Conservation (phyloP, 1,140 invertebrate genomes). For the Calosoma granatense region DNA sequence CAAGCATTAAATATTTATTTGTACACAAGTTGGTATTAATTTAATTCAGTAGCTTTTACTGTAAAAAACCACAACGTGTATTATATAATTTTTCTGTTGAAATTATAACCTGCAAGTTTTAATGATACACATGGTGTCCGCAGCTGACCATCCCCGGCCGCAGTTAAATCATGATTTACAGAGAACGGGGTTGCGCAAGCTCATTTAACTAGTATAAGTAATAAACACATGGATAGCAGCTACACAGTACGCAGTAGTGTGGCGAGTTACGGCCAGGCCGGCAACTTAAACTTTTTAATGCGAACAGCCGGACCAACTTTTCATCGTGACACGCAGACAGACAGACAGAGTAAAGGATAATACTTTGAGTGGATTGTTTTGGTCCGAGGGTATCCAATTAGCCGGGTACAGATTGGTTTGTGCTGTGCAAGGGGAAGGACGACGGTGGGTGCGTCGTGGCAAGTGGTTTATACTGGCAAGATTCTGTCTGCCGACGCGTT, state of each 20-base stretch:
- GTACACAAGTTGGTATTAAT: too few species aligned
- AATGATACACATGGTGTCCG: too few species aligned
- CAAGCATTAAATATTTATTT: too few species aligned
- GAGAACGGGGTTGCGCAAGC: too few species aligned
- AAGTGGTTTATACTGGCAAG: too few species aligned
- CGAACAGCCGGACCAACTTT: background rate
- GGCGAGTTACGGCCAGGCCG: too few species aligned
- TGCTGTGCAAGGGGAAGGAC: background rate
- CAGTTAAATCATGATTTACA: background rate
- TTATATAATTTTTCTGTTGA: too few species aligned
- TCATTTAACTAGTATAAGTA: background rate
- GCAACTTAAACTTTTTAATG: constrained; percentile 1
- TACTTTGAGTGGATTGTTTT: constrained; percentile 9
- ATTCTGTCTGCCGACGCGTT: background rate
- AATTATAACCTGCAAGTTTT: too few species aligned
- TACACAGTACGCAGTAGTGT: too few species aligned
- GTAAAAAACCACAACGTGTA: too few species aligned
- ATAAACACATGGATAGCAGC: background rate
- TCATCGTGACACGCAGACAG: background rate
- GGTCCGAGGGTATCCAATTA: constrained; percentile 1
- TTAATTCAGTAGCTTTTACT: too few species aligned
- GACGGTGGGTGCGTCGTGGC: too few species aligned
- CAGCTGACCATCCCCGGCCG: background rate
- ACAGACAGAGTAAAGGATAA: background rate
- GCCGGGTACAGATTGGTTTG: constrained; percentile 5